phyloP scores from a whole-genome alignment of 2,888 invertebrate genomes.

The Philereme vetulata region DNA sequence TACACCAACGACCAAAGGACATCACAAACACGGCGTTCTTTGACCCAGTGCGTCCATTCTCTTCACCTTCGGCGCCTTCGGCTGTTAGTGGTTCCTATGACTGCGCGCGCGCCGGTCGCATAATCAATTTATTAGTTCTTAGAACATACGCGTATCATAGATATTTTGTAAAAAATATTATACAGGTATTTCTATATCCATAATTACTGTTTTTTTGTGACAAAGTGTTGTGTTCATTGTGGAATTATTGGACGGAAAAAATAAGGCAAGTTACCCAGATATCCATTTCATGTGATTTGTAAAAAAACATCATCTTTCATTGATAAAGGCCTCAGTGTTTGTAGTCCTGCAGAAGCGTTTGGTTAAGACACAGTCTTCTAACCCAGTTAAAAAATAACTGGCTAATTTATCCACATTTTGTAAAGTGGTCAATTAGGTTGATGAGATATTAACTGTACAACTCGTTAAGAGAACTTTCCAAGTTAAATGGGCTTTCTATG shows the following conservation, averaged over 20 bases:
- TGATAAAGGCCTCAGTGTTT: too few relatives aligned
- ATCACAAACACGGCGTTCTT: slow-evolving; percentile 9
- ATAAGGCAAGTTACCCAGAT: slow-evolving; percentile 1
- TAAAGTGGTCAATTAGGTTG: slow-evolving; percentile 10
- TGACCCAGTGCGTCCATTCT: slow-evolving; percentile 23
- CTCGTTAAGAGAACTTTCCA: slow-evolving; percentile 10
- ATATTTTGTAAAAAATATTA: not conserved
- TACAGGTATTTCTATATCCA: not conserved
- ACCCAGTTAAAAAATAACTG: too few relatives aligned
- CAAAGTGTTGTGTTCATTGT: slow-evolving; percentile 6
- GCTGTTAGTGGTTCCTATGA: slow-evolving; percentile 12
- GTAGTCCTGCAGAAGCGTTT: too few relatives aligned
- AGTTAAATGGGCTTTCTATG: not conserved
- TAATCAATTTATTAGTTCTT: slow-evolving; percentile 1
- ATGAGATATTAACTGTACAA: slow-evolving; percentile 17
- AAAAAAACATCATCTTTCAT: too few relatives aligned
- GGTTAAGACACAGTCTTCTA: too few relatives aligned
- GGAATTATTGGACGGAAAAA: slow-evolving; percentile 2
- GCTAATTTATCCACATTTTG: too few relatives aligned
- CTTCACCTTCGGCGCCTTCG: slow-evolving; percentile 23
- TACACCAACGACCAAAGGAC: not conserved
- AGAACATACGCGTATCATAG: slow-evolving; percentile 11
- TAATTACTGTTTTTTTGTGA: not conserved
- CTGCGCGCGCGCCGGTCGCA: slow-evolving; percentile 25
- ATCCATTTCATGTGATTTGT: too few relatives aligned